These are phyloP conservation scores for Gonioctena quinquepunctata DNA, from an alignment of 1,140 invertebrate genomes.

Conservation along the genomic window DNA sequence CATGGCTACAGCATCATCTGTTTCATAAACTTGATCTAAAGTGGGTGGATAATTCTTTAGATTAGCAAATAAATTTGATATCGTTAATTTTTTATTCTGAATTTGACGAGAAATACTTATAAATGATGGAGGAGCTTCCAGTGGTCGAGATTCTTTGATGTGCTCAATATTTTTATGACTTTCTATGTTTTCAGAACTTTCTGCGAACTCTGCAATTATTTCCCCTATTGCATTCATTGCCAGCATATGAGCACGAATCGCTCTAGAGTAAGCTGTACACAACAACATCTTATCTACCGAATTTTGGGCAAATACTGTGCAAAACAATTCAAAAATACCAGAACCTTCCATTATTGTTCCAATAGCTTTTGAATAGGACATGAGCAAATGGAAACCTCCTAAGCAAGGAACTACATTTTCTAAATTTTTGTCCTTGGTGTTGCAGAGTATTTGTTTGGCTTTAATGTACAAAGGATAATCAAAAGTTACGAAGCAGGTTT, in stretches of 20 bases:
- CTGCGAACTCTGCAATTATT: neutral
- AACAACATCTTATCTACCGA: neutral
- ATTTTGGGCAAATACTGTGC: neutral
- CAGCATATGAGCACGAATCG: neutral
- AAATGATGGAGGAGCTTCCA: too few species aligned
- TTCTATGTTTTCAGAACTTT: neutral
- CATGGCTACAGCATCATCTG: too few species aligned
- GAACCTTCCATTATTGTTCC: neutral
- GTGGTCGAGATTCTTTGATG: neutral
- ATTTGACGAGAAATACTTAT: too few species aligned
- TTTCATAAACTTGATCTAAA: too few species aligned
- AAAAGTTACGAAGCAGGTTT: neutral
- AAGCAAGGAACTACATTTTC: neutral
- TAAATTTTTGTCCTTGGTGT: neutral
- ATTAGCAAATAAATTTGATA: too few species aligned
- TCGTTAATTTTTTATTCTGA: too few species aligned
- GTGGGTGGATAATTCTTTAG: too few species aligned
- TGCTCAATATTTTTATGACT: neutral
- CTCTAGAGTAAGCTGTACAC: neutral
- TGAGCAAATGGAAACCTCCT: neutral
- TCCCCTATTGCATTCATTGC: neutral
- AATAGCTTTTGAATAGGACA: neutral
- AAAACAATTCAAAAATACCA: neutral
- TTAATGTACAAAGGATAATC: neutral
- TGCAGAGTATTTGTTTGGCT: neutral